Percentiles rank a stretch among this genome's conserved stretches.
Conservation (phyloP, 2,113 vertebrate genomes). For the Triplophysa siluroides region DNA sequence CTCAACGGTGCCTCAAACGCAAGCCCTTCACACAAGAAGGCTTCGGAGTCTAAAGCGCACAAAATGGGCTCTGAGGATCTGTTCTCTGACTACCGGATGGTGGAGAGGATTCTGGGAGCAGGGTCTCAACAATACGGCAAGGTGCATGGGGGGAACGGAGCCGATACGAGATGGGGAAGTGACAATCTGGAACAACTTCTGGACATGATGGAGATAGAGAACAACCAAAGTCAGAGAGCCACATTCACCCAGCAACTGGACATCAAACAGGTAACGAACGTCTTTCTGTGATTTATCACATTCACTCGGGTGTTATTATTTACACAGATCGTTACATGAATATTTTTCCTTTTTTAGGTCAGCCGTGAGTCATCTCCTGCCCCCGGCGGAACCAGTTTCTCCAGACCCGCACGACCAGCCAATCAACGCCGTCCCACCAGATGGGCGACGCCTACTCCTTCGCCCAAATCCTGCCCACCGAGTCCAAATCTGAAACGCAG, state of each 20-base stretch:
- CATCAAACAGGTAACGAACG: constrained; percentile 62
- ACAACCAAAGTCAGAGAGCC: constrained; percentile 71
- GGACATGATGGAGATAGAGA: constrained; percentile 78
- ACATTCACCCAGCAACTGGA: constrained; percentile 61
- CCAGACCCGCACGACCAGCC: constrained; percentile 89
- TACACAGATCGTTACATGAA: background rate
- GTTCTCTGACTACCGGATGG: constrained; percentile 80
- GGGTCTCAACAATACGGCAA: constrained; percentile 53
- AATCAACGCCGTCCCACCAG: constrained; percentile 91
- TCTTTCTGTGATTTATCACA: background rate
- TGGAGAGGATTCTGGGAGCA: constrained; percentile 78
- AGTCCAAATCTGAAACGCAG: constrained; percentile 67
- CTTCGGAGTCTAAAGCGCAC: constrained; percentile 28
- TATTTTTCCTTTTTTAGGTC: constrained; percentile 54
- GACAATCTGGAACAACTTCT: constrained; percentile 75
- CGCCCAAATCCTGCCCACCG: constrained; percentile 60
- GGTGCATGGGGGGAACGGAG: constrained; percentile 29
- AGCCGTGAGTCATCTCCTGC: constrained; percentile 59
- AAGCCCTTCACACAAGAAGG: background rate
- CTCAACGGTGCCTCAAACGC: constrained; percentile 18
- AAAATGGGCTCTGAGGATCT: constrained; percentile 68
- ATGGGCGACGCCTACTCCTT: constrained; percentile 82
- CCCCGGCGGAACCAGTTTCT: constrained; percentile 79
- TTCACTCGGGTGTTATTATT: background rate
- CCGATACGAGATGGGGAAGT: constrained; percentile 32